These are phyloP conservation scores for Leguminivora glycinivorella DNA, from an alignment of 1,140 invertebrate genomes.

Conservation along the genomic window DNA sequence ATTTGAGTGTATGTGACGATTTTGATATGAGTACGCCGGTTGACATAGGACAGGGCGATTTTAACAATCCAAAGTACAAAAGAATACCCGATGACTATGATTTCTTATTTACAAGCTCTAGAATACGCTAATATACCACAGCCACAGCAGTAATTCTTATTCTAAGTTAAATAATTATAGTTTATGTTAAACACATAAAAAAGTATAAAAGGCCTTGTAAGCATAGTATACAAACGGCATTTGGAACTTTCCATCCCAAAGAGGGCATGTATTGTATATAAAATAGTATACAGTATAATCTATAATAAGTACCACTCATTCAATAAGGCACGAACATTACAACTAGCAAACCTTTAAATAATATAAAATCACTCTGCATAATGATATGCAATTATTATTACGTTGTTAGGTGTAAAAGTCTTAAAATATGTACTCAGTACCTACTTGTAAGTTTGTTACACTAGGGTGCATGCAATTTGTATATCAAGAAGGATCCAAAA, in stretches of 20 bases:
- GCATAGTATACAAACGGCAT: constrained; percentile 44
- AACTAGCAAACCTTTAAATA: constrained; percentile 41
- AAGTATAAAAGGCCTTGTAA: constrained; percentile 39
- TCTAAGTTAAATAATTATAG: constrained; percentile 38
- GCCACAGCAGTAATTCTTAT: constrained; percentile 65
- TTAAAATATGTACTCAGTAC: constrained; percentile 46
- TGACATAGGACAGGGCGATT: neutral
- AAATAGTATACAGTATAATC: constrained; percentile 22
- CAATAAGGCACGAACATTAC: constrained; percentile 65
- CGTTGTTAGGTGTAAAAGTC: constrained; percentile 43
- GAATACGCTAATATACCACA: constrained; percentile 62
- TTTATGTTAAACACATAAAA: constrained; percentile 35
- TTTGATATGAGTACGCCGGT: constrained; percentile 7
- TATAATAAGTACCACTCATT: constrained; percentile 56
- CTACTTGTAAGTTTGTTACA: constrained; percentile 44
- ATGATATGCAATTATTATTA: constrained; percentile 45
- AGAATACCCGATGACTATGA: constrained; percentile 59
- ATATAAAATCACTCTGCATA: constrained; percentile 45
- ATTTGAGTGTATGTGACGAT: neutral
- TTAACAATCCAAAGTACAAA: constrained; percentile 13
- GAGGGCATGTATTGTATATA: constrained; percentile 23
- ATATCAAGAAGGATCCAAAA: neutral
- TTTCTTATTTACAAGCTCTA: constrained; percentile 53
- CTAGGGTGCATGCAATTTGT: constrained; percentile 35
- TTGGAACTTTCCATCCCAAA: constrained; percentile 43